Evolutionary conservation across 2,113 vertebrate species (phyloP), one percentile per base, ranked within the genome.

Genomic region (Coptodon bakossiorum): DNA sequence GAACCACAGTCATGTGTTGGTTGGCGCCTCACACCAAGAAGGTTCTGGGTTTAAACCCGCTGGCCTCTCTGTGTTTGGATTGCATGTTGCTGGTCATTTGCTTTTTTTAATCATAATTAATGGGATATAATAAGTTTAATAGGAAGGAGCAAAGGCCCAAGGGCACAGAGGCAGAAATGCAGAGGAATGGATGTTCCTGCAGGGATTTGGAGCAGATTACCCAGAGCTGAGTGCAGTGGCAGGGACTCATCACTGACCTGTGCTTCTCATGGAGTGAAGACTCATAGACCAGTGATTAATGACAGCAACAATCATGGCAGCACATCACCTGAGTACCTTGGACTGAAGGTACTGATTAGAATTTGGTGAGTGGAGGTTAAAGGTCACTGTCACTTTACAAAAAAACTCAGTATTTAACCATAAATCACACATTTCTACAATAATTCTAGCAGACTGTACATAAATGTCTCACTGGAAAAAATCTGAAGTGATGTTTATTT

Each of bases 31-130:
- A 73, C 40, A 73, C 8, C 68, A 45, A 73, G 8, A 45, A 73
- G 38, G 68, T 17, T 73, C 5, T 27, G 38, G 68, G 13, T 45
- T 27, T 17, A 3, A 6, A 73, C 22, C 8, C 5, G 5, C 38
- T 16, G 68, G 68, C 38, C 38, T 73, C 40, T 6, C 22, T 73
- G 19, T 24, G n/a, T 14, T 22, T 40, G 19, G 63, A 22, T 24
- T 68, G 11, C 63, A 68, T 68, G 63, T 68, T n/a, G 8, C 76
- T 13, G 29, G 61, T 68, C 3, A 0, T 34, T 56, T 24, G 12
- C 14, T 1, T 71, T 40, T 56, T 40, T 0, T 0, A 16, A 2
- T 43, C 10, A n/a, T 31, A 7, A 48, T 0, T 61, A 34, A n/a
- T 19, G 4, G 27, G 45, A 14, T 31, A 48, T n/a, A 31, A 3